Conservation (phyloP, 2,888 invertebrate genomes). For the Acleris holmiana region DNA sequence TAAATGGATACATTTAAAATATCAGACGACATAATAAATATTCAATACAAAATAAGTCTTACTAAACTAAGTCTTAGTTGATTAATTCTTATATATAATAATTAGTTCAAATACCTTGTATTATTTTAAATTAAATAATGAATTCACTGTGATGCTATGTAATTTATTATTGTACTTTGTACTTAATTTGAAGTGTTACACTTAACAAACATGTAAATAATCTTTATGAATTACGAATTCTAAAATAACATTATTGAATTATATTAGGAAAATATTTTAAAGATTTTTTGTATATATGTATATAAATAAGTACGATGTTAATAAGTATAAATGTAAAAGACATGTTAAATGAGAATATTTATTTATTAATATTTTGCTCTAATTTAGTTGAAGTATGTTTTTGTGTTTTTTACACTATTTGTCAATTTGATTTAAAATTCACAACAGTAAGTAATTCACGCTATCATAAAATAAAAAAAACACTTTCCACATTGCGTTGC, state of each 20-base stretch:
- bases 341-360: slow-evolving; percentile 37
- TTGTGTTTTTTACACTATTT: not conserved
- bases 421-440: not conserved
- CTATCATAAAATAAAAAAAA: slow-evolving; percentile 3
- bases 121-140: slow-evolving; percentile 50
- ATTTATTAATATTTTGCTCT: slow-evolving; percentile 26
- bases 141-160: slow-evolving; percentile 82
- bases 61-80: slow-evolving; percentile 10
- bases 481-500: not conserved
- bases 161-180: slow-evolving; percentile 60
- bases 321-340: slow-evolving; percentile 35
- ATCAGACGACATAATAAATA: slow-evolving; percentile 2
- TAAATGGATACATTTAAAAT: not conserved
- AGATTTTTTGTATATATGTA: slow-evolving; percentile 51
- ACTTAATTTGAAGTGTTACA: slow-evolving; percentile 45
- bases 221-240: slow-evolving; percentile 43
- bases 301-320: slow-evolving; percentile 40
- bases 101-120: slow-evolving; percentile 32
- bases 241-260: slow-evolving; percentile 36
- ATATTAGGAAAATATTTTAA: slow-evolving; percentile 48
- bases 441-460: not conserved
- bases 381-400: not conserved
- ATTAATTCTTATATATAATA: slow-evolving; percentile 13
- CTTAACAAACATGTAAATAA: slow-evolving; percentile 43
- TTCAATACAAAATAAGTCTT: slow-evolving; percentile 16